Base-by-base conservation (phyloP, 2,113 vertebrate genomes). In the Ranitomeya imitator region DNA sequence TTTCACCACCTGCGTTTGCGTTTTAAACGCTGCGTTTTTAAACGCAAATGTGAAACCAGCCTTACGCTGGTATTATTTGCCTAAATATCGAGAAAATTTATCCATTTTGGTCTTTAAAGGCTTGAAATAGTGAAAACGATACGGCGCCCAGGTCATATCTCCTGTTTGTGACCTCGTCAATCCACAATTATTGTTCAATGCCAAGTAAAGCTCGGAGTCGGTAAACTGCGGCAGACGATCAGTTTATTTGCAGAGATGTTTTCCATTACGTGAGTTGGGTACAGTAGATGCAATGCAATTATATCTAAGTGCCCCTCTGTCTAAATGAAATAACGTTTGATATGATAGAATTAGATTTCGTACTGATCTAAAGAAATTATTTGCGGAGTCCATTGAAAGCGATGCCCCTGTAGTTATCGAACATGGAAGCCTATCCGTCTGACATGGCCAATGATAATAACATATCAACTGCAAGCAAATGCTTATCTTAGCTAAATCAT, bases 311-410 rank as follows among this genome's bases (percentile, higher is more conserved):
- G 80, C 57, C 61, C 60, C 80, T 51, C 60, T 52, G 61, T 83
- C 80, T n/a, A 45, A 23, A 83, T 65, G 31, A 83, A 83, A 83
- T 65, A 83, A 83, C 57, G 67, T 83, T 83, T 83, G 26, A 51
- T 67, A n/a, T 83, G 12, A 83, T 45, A 83, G n/a, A 83, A 65
- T 65, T 51, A 65, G 80, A 65, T 83, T 51, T 65, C 7, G 18
- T 65, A 5, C 60, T 6, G 80, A 83, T 21, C 71, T 74, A 65
- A 51, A 83, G 60, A 52, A n/a, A 60, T 60, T 31, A 80, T 80
- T 80, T 80, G 55, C 1, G 55, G 55, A 21, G 31, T 15, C 0
- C 10, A 2, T 67, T 83, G 37, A 65, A 14, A 83, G 31, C 60
- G 3, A 65, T 8, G 45, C 18, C 14, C 60, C 18, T n/a, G 60